Conservation (phyloP, 2,797 vertebrate species). For the Sebastes taczanowskii region DNA sequence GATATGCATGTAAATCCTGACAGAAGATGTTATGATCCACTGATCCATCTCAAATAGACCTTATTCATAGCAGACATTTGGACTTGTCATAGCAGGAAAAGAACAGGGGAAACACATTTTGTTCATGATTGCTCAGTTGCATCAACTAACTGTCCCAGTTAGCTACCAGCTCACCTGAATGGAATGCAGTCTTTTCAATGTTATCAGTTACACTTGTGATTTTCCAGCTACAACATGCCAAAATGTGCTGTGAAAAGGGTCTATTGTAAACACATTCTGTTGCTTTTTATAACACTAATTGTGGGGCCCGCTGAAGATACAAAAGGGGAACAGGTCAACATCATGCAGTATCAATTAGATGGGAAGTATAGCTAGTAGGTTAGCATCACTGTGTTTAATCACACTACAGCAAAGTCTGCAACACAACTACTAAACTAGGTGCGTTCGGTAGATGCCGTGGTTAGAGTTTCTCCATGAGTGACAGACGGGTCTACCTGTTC, state of each 20-base stretch:
- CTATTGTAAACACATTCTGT: background rate
- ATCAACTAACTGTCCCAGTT: background rate
- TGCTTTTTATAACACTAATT: background rate
- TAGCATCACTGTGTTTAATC: constrained; percentile 8
- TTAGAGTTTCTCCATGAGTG: background rate
- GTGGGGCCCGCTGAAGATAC: background rate
- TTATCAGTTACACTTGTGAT: background rate
- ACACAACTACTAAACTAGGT: background rate
- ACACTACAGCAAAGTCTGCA: background rate
- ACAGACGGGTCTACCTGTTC: constrained; percentile 68
- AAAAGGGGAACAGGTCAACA: background rate
- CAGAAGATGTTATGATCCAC: background rate
- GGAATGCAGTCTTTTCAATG: background rate
- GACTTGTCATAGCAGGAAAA: background rate
- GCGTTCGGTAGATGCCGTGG: background rate
- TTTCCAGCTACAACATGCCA: background rate
- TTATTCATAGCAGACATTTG: background rate
- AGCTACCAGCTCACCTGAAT: background rate
- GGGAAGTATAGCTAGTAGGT: background rate
- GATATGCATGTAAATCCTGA: background rate
- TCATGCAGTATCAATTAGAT: constrained; percentile 39
- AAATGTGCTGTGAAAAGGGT: background rate
- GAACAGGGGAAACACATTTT: background rate
- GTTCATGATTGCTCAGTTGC: background rate
- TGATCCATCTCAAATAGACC: background rate